A percentile compares a stretch with the other conserved stretches of the same genome.
phyloP scores from a whole-genome alignment of 2,797 vertebrate genomes.

The Amblyopsis hoosieri region DNA sequence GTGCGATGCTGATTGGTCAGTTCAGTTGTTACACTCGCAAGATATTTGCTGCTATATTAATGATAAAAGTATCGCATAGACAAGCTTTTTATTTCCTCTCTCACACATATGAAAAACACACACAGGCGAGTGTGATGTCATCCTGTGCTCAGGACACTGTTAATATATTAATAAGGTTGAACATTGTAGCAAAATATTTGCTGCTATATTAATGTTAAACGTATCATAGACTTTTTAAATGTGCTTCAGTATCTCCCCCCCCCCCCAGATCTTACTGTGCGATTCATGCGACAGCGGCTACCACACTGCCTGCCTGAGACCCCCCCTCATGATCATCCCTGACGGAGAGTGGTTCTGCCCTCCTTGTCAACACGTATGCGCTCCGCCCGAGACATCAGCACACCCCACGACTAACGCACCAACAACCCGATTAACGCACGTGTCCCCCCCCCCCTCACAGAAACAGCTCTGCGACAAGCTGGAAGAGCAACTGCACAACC shows the following conservation, averaged over 20 bases:
- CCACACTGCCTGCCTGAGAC: constrained; percentile 96
- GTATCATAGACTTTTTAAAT: neutral
- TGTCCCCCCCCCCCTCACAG: constrained; percentile 58
- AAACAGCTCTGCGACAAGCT: constrained; percentile 95
- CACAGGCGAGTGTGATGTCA: too few species aligned
- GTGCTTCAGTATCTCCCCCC: neutral
- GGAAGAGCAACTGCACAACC: constrained; percentile 90
- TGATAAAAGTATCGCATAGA: too few species aligned
- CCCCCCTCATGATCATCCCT: constrained; percentile 96
- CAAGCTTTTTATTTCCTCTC: too few species aligned
- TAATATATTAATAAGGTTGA: too few species aligned
- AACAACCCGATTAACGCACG: neutral
- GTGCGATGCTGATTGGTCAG: too few species aligned
- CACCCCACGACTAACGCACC: neutral
- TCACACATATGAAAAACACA: too few species aligned
- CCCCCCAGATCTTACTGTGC: constrained; percentile 90
- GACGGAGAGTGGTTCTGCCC: constrained; percentile 99
- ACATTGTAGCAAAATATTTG: too few species aligned
- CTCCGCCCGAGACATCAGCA: neutral
- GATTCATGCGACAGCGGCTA: constrained; percentile 97
- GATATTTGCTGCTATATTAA: too few species aligned
- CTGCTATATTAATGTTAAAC: too few species aligned
- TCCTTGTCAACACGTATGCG: constrained; percentile 93
- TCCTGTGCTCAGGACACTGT: too few species aligned
- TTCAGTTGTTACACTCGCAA: too few species aligned